Evolutionary conservation across 2,113 vertebrate species (phyloP).

Genomic region (Leiothrix lutea): DNA sequence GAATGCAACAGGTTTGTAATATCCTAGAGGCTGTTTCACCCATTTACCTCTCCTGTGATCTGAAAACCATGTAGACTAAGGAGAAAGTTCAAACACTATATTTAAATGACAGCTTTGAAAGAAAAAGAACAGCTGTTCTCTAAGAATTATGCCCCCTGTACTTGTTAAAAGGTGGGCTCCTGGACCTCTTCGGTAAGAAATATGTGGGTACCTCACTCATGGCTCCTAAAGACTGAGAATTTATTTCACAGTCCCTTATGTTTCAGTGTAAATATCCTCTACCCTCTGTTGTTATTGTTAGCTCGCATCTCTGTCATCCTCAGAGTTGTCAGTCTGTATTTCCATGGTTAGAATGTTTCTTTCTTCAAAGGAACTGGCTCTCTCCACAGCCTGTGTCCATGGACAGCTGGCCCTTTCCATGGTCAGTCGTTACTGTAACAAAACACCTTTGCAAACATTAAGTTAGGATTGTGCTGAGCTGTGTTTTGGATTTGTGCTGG

Average conservation of each 20-base stretch:
- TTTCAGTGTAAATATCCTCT: background rate
- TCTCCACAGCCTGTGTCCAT: background rate
- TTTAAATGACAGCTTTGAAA: background rate
- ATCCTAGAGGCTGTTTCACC: background rate
- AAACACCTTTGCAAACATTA: background rate
- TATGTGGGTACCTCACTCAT: rapidly evolving
- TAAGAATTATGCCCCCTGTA: background rate
- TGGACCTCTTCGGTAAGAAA: background rate
- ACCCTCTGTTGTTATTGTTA: background rate
- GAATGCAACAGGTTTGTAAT: background rate
- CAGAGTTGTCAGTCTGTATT: background rate
- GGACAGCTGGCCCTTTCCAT: background rate
- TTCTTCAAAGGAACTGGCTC: background rate
- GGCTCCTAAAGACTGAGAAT: background rate
- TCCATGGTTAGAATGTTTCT: background rate
- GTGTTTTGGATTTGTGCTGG: background rate
- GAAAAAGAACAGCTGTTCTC: background rate
- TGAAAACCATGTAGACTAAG: background rate
- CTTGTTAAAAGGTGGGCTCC: background rate
- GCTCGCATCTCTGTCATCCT: background rate
- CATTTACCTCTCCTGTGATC: background rate
- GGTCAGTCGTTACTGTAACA: background rate
- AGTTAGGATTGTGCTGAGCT: background rate
- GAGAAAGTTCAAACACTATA: background rate
- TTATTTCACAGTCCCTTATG: background rate